phyloP scores from a whole-genome alignment of 1,140 invertebrate species.

The Littorina saxatilis region DNA sequence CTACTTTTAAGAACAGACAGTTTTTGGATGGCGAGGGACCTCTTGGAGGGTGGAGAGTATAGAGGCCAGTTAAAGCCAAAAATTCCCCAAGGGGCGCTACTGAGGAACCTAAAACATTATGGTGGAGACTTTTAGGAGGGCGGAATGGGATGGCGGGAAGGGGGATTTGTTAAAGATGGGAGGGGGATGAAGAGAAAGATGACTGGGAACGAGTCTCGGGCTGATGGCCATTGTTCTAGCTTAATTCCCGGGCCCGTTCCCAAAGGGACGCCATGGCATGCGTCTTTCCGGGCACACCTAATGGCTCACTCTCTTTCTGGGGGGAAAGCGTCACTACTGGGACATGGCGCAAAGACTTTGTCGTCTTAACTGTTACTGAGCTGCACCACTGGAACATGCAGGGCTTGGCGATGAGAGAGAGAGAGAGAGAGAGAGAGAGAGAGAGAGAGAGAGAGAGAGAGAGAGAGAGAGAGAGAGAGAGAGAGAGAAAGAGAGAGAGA shows the following conservation, averaged over 20 bases:
- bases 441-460: too few relatives aligned
- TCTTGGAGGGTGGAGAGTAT: neutral
- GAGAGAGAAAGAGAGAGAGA: too few relatives aligned
- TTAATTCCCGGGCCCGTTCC: slow-evolving; percentile 14
- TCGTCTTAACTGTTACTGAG: too few relatives aligned
- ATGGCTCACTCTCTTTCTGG: slow-evolving; percentile 18
- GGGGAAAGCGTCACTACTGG: too few relatives aligned
- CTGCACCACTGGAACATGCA: too few relatives aligned
- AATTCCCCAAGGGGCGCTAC: too few relatives aligned
- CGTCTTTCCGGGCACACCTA: neutral
- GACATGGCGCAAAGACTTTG: too few relatives aligned
- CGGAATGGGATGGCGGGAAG: too few relatives aligned
- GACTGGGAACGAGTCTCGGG: slow-evolving; percentile 17
- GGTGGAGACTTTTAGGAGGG: neutral
- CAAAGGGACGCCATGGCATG: neutral
- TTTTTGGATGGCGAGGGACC: neutral
- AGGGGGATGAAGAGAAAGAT: neutral
- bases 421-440: too few relatives aligned
- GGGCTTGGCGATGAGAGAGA: too few relatives aligned
- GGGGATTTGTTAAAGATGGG: neutral
- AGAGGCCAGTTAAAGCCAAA: neutral
- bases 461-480: too few relatives aligned
- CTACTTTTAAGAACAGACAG: too few relatives aligned
- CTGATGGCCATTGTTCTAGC: slow-evolving; percentile 30
- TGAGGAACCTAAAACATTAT: slow-evolving; percentile 1